Evolutionary conservation across 2,797 vertebrate species (phyloP).

Genomic region (Chaenodraco wilsoni): DNA sequence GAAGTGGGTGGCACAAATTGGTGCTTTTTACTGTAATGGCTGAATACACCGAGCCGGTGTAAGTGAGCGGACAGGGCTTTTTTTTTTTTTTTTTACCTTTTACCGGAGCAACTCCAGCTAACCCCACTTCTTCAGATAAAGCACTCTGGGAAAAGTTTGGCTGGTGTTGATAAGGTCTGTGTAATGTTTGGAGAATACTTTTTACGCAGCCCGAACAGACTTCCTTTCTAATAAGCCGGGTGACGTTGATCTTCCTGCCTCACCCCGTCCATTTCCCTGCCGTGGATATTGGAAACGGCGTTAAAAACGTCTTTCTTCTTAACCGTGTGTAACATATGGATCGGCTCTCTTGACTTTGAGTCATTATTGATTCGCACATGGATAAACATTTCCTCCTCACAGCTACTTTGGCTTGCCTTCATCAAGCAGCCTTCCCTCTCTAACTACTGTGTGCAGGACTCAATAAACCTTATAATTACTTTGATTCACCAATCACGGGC

Average conservation of each 20-base stretch:
- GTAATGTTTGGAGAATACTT: slow-evolving; percentile 61
- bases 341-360: slow-evolving; percentile 77
- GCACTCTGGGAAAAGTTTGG: slow-evolving; percentile 64
- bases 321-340: slow-evolving; percentile 64
- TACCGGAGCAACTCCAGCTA: slow-evolving; percentile 35
- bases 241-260: slow-evolving; percentile 54
- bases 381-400: slow-evolving; percentile 82
- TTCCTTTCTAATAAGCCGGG: slow-evolving; percentile 71
- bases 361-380: slow-evolving; percentile 77
- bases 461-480: slow-evolving; percentile 80
- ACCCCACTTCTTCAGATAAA: slow-evolving; percentile 60
- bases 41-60: slow-evolving; percentile 67
- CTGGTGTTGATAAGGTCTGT: slow-evolving; percentile 65
- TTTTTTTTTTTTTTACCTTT: slow-evolving; percentile 32
- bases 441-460: slow-evolving; percentile 70
- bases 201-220: slow-evolving; percentile 58
- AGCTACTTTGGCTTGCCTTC: slow-evolving; percentile 71
- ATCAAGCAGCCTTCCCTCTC: slow-evolving; percentile 68
- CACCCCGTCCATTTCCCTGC: slow-evolving; percentile 51
- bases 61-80: slow-evolving; percentile 59
- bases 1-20: slow-evolving; percentile 77
- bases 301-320: slow-evolving; percentile 63
- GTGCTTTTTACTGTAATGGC: slow-evolving; percentile 79
- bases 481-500: slow-evolving; percentile 73
- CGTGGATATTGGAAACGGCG: slow-evolving; percentile 58